Conservation (phyloP, 2,113 vertebrate genomes). For the Notechis scutatus region DNA sequence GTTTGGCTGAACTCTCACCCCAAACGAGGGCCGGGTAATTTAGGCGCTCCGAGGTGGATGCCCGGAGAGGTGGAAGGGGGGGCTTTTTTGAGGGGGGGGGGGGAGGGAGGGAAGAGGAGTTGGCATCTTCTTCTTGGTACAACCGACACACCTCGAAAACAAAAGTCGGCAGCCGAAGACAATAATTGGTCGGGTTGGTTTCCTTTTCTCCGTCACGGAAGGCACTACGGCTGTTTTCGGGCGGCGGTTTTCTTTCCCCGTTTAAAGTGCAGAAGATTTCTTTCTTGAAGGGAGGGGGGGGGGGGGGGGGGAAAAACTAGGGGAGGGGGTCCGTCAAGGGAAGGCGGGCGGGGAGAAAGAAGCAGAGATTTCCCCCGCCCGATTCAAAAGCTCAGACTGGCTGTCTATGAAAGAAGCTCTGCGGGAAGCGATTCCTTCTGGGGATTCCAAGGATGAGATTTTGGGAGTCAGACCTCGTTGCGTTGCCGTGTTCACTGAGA, state of each 20-base stretch:
- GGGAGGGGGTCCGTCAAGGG: slow-evolving; percentile 11
- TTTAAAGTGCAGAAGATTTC: slow-evolving; percentile 63
- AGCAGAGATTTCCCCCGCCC: not conserved
- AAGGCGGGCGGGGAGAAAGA: slow-evolving; percentile 1
- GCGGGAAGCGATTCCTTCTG: not conserved
- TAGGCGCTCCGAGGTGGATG: not conserved
- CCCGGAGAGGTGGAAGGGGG: not conserved
- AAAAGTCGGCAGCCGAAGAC: not conserved
- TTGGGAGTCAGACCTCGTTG: slow-evolving; percentile 24
- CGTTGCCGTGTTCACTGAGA: slow-evolving; percentile 43
- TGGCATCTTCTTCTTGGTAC: too few relatives aligned
- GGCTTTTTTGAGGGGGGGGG: not conserved
- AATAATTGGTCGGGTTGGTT: not conserved
- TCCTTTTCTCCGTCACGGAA: slow-evolving; percentile 11
- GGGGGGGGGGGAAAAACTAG: not conserved
- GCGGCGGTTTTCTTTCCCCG: not conserved
- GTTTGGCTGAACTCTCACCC: not conserved
- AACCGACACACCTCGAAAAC: not conserved
- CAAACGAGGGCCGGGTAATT: not conserved
- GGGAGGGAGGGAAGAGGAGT: not conserved
- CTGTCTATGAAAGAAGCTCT: not conserved
- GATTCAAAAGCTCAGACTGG: slow-evolving; percentile 6
- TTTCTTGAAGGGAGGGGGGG: not conserved
- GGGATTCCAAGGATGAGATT: not conserved
- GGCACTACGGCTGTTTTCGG: slow-evolving; percentile 52